Evolutionary conservation across 2,113 vertebrate species (phyloP).

Genomic region (Lophius piscatorius): DNA sequence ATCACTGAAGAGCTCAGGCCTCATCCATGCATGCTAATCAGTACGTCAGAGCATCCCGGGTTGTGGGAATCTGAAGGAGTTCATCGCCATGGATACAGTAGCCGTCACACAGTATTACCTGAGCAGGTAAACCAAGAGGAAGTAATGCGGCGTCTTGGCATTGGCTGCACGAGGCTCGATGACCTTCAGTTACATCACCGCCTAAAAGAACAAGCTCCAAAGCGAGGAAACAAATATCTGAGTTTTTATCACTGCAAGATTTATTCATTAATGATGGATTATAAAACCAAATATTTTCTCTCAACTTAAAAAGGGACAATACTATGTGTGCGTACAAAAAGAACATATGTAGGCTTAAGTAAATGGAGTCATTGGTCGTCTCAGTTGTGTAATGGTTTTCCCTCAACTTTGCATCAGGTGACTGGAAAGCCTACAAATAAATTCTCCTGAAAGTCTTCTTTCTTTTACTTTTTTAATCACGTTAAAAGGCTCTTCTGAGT

Average conservation of each 20-base stretch:
- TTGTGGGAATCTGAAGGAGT: conserved; percentile 60
- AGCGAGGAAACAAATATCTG: neutral
- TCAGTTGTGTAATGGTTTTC: conserved; percentile 39
- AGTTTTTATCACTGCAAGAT: no score
- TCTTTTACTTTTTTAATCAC: conserved; percentile 41
- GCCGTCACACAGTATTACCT: conserved; percentile 68
- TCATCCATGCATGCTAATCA: conserved; percentile 67
- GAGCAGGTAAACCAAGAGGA: conserved; percentile 68
- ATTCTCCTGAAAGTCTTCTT: conserved; percentile 1
- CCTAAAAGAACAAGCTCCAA: conserved; percentile 15
- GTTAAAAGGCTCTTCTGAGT: conserved; percentile 44
- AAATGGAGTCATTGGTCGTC: conserved; percentile 31
- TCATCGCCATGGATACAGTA: conserved; percentile 60
- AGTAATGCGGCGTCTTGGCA: conserved; percentile 33
- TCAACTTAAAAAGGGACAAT: neutral
- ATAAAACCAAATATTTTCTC: neutral
- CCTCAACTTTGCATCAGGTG: conserved; percentile 27
- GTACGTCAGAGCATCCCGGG: conserved; percentile 32
- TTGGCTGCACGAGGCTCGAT: neutral
- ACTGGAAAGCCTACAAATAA: neutral
- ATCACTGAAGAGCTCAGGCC: conserved; percentile 52
- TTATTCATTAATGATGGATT: conserved; percentile 1
- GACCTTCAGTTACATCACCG: conserved; percentile 43
- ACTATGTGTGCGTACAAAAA: neutral
- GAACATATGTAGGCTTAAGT: conserved; percentile 7